These are phyloP conservation scores for Syrphus vitripennis DNA, from an alignment of 2,888 invertebrate species.

Conservation along the genomic window DNA sequence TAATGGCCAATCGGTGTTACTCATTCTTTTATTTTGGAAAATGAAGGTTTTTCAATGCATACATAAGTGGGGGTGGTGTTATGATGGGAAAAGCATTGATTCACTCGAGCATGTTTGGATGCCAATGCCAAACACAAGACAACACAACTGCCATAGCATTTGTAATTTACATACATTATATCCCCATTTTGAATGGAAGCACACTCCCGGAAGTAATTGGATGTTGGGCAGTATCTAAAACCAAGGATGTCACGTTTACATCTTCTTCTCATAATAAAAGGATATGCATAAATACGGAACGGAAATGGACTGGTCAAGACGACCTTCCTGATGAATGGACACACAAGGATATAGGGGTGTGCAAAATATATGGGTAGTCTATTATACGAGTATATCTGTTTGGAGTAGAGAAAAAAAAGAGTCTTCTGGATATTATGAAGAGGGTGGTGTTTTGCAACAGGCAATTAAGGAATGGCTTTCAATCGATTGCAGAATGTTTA, in stretches of 20 bases:
- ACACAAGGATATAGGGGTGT: constrained; percentile 6
- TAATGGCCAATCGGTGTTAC: constrained; percentile 23
- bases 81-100: neutral
- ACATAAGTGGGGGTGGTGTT: constrained; percentile 34
- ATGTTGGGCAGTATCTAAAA: constrained; percentile 56
- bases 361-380: constrained; percentile 26
- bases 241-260: constrained; percentile 54
- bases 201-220: constrained; percentile 70
- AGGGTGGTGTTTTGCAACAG: constrained; percentile 54
- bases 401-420: neutral
- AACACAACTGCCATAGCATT: constrained; percentile 20
- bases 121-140: neutral
- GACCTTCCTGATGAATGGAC: constrained; percentile 59
- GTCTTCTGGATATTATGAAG: neutral
- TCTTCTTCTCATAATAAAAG: constrained; percentile 44
- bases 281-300: constrained; percentile 65
- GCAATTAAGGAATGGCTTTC: constrained; percentile 66
- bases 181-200: constrained; percentile 52
- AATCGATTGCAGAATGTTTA: constrained; percentile 51
- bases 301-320: constrained; percentile 60
- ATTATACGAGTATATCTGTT: neutral
- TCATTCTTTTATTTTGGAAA: constrained; percentile 2
- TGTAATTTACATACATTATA: constrained; percentile 71
- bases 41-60: constrained; percentile 37
- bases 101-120: constrained; percentile 60